Conservation (phyloP, 2,113 vertebrate species). For the Apteryx owenii region DNA sequence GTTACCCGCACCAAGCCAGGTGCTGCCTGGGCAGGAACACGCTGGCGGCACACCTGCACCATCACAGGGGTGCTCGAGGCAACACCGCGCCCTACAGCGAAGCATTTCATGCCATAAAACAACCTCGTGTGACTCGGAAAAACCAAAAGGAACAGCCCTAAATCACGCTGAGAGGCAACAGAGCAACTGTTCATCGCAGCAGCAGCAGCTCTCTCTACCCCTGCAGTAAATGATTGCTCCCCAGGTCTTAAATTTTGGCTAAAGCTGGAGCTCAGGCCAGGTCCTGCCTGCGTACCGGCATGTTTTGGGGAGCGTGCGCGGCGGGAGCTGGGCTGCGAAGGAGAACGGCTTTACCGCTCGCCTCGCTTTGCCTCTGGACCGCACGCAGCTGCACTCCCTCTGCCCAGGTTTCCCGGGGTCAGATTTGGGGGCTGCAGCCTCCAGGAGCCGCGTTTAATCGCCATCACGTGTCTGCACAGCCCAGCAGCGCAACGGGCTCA, state of each 20-base stretch:
- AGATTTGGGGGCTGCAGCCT: neutral
- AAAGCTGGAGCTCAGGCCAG: neutral
- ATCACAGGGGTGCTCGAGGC: too few species aligned
- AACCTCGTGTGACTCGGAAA: neutral
- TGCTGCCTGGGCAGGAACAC: too few species aligned
- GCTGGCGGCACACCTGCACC: too few species aligned
- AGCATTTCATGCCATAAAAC: neutral
- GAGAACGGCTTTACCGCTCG: neutral
- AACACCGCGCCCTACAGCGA: too few species aligned
- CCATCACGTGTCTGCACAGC: too few species aligned
- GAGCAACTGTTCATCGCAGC: neutral
- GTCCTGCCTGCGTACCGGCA: rapidly evolving
- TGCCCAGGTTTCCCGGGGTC: neutral
- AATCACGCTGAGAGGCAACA: neutral
- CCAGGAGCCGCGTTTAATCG: too few species aligned
- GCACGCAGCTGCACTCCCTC: neutral
- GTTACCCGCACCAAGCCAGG: too few species aligned
- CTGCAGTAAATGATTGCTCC: neutral
- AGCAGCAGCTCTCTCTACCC: neutral
- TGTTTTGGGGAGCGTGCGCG: rapidly evolving
- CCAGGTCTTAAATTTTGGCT: neutral
- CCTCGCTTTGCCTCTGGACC: neutral
- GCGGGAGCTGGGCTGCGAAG: neutral
- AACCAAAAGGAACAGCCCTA: neutral
- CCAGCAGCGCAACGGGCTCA: too few species aligned